Base-by-base conservation (phyloP, 2,888 invertebrate genomes). In the Hyles lineata region DNA sequence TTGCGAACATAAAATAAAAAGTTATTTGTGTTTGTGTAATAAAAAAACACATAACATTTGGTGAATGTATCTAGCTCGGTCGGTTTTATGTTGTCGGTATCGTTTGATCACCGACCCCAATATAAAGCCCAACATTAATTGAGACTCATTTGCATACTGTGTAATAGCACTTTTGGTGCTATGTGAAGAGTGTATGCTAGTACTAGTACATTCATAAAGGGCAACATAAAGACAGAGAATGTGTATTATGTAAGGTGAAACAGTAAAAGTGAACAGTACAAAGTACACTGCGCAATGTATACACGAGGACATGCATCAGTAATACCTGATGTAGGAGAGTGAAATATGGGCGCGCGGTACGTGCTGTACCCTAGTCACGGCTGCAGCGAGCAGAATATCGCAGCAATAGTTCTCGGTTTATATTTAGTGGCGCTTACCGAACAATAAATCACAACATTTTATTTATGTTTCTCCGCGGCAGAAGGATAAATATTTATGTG, bases 1-100 rank as follows among this genome's bases (percentile, higher is more conserved):
- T 35, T 35, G 50, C 43, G 67, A 67, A 67, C 43, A 67, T 67
- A 67, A 67, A 67, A 43, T 50, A 67, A 43, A 15, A 15, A 63
- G 11, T 63, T 35, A 35, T 21, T 63, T 61, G n/a, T 32, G 11
- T 62, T 32, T 35, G 35, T 62, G n/a, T 25, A 21, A 63, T 63
- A 63, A 63, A 63, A 62, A 67, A 17, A 2, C 50, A 50, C 67
- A 50, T 63, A 61, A 19, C 61, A 21, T 50, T 67, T 67, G 17
- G 50, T 17, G 17, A 43, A 23, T 50, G 50, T 63, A 21, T 62
- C 29, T 17, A 11, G 43, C 63, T 21, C n/a, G 43, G 50, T 67
- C 23, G 67, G 21, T 43, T 67, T 67, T 67, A 50, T 63, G 21
- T 63, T 15, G 21, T 50, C 15, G 21, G 50, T 17, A 50, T 7